These are phyloP conservation scores for Pheosia gnoma DNA, from an alignment of 2,888 invertebrate genomes.

Conservation along the genomic window DNA sequence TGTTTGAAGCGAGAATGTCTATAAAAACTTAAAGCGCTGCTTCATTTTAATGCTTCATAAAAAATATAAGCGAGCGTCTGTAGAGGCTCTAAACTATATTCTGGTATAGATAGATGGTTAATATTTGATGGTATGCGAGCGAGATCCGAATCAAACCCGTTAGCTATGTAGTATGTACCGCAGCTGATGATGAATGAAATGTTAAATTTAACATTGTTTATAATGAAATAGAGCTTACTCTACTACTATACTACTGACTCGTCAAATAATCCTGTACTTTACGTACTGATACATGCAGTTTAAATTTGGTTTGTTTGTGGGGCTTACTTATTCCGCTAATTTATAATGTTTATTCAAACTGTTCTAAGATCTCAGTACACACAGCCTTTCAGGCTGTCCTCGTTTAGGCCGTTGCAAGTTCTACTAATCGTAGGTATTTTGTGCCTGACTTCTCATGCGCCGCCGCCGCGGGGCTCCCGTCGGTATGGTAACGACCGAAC, in stretches of 20 bases:
- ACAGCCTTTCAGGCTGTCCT: background rate
- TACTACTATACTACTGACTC: background rate
- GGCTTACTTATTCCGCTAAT: no score
- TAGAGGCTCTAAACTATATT: no score
- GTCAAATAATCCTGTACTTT: background rate
- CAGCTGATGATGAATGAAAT: background rate
- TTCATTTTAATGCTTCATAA: no score
- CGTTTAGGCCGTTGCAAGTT: background rate
- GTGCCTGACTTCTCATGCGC: background rate
- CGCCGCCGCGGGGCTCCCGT: background rate
- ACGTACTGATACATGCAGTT: background rate
- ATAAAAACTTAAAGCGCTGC: no score
- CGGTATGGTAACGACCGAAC: background rate
- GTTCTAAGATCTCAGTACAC: no score
- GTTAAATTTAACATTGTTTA: slow-evolving; percentile 1
- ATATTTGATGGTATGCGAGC: background rate
- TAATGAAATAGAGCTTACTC: background rate
- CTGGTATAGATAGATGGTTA: no score
- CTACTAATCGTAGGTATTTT: slow-evolving; percentile 1
- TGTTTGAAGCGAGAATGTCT: no score
- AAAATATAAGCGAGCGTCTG: no score
- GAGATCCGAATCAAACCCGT: background rate
- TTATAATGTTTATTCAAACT: no score
- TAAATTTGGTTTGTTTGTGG: no score
- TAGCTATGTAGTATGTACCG: background rate